Conservation (phyloP, 2,113 vertebrate genomes). For the Dinomys branickii region DNA sequence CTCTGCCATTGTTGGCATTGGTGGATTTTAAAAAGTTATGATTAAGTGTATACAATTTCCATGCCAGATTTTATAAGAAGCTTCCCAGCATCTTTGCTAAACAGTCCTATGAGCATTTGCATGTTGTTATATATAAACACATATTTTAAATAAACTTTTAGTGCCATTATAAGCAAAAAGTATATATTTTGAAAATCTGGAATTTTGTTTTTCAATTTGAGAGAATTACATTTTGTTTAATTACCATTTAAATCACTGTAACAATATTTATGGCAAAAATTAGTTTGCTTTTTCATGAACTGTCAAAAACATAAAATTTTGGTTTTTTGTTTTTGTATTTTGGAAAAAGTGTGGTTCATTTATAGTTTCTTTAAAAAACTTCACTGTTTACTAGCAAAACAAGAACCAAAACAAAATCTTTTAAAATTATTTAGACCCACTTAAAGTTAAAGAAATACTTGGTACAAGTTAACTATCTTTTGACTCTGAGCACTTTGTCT, state of each 20-base stretch:
- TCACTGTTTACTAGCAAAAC: background rate
- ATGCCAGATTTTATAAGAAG: conserved; percentile 23
- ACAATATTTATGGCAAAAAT: conserved; percentile 53
- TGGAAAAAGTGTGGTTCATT: background rate
- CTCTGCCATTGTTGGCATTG: background rate
- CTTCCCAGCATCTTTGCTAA: conserved; percentile 37
- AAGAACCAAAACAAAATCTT: background rate
- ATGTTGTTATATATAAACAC: conserved; percentile 54
- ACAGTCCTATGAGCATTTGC: conserved; percentile 47
- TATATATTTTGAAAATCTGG: conserved; percentile 47
- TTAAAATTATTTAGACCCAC: conserved; percentile 16
- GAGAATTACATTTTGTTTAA: conserved; percentile 40
- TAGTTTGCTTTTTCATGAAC: conserved; percentile 55
- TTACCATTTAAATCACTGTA: conserved; percentile 37
- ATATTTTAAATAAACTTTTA: conserved; percentile 55
- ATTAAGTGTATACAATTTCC: conserved; percentile 23
- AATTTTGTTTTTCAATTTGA: conserved; percentile 36
- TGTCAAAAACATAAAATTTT: conserved; percentile 17
- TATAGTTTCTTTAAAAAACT: conserved; percentile 28
- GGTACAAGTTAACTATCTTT: background rate
- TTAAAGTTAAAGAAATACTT: conserved; percentile 38
- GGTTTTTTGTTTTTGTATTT: background rate
- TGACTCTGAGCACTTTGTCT: background rate
- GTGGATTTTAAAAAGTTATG: background rate
- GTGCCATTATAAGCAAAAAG: conserved; percentile 34